Base-by-base conservation (phyloP, 2,888 invertebrate genomes). In the Embidobia sp. region DNA sequence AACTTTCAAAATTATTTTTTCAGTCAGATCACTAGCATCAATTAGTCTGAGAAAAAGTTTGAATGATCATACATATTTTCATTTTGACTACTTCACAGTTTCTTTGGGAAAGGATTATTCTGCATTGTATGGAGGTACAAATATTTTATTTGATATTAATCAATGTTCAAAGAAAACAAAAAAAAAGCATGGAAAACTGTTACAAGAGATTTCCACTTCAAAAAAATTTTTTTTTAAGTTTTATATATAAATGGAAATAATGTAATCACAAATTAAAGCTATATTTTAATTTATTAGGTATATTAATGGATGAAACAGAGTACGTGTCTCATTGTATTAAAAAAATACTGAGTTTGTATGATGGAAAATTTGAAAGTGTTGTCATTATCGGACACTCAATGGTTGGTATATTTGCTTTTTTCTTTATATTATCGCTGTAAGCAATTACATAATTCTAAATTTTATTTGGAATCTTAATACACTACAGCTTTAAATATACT, bases 321-420 rank as follows among this genome's bases (percentile, higher is more conserved):
- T 97, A 94, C 90, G 93, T 94, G 22, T 92, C 93, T 42, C 90
- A 91, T 44, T 94, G 94, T 77, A 92, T 98, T 59, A 89, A 92
- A 53, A 92, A 92, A 81, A 94, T 98, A 84, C 90, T 97, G 64
- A 91, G 92, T 53, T 90, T 98, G 37, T 98, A 98, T 88, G 90
- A 89, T 88, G 91, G 80, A 86, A 90, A 82, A 90, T 90, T 79
- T 87, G 90, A 67, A 87, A 91, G 86, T 42, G 93, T 99, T 10
- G 92, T 98, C 42, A 87, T 99, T 0, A 94, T 98, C 86, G 98
- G 98, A 3, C 98, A 99, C 91, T 99, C 98, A 5, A 97, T 98
- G 96, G 96, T 96, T 90, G 90, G 90, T 82, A 51, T 57, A 46
- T 22, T 22, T 22, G 22, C n/a, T n/a, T n/a, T n/a, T n/a, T n/a